phyloP scores from a whole-genome alignment of 2,888 invertebrate species.

The Corythucha ciliata region DNA sequence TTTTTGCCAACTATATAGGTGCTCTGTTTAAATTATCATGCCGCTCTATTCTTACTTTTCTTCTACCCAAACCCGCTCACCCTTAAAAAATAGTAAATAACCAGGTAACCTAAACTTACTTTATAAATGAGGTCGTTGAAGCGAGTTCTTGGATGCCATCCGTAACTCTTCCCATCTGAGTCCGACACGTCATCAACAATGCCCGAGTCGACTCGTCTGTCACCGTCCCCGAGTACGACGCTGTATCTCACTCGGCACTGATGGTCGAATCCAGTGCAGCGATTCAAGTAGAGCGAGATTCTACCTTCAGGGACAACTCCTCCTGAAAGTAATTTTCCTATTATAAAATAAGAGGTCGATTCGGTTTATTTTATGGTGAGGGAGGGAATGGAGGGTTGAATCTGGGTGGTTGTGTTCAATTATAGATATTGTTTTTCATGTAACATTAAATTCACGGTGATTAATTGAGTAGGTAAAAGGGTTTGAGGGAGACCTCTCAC shows the following conservation, averaged over 20 bases:
- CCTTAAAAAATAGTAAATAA: no score
- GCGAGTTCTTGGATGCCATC: conserved; percentile 58
- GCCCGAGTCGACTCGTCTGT: conserved; percentile 57
- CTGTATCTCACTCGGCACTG: conserved; percentile 65
- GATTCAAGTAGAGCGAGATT: conserved; percentile 52
- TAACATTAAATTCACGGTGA: no score
- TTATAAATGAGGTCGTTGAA: conserved; percentile 51
- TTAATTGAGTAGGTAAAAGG: no score
- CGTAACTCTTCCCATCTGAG: conserved; percentile 58
- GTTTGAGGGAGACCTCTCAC: no score
- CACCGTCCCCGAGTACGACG: conserved; percentile 58
- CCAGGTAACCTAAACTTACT: no score
- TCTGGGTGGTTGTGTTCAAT: no score
- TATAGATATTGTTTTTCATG: no score
- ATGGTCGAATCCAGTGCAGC: conserved; percentile 73
- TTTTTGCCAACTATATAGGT: no score
- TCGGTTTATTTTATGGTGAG: background rate
- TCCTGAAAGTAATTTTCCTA: conserved; percentile 27
- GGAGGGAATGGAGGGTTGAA: no score
- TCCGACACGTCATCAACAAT: conserved; percentile 61
- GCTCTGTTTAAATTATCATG: no score
- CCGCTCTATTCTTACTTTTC: no score
- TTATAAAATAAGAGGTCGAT: background rate
- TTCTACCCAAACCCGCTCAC: no score
- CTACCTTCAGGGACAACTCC: conserved; percentile 43